phyloP scores from a whole-genome alignment of 2,797 vertebrate genomes.

The Choloepus didactylus region DNA sequence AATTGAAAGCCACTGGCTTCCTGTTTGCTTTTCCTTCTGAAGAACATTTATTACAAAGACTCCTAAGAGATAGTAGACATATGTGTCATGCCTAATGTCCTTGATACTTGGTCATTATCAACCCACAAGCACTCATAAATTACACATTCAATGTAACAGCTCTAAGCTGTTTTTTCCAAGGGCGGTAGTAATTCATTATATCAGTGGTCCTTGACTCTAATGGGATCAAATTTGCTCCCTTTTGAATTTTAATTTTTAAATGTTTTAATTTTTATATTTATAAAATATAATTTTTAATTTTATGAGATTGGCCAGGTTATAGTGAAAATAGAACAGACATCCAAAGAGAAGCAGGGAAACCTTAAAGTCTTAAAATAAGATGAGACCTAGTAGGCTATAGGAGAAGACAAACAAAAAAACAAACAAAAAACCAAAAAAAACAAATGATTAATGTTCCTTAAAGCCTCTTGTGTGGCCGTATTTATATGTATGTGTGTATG shows the following conservation, averaged over 20 bases:
- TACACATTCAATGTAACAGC: too few species aligned
- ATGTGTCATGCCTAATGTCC: conserved; percentile 9
- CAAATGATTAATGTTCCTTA: neutral
- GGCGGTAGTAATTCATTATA: neutral
- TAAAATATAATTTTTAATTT: neutral
- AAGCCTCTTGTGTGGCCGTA: neutral
- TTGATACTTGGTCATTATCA: neutral
- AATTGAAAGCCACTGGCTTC: conserved; percentile 60
- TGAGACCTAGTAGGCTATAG: neutral
- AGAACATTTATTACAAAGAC: neutral
- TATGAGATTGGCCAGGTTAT: neutral
- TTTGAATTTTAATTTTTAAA: neutral
- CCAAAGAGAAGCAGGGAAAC: neutral
- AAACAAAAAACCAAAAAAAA: too few species aligned
- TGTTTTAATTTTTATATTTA: neutral
- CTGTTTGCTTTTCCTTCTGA: conserved; percentile 56
- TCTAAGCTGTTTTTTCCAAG: neutral
- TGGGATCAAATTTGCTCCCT: neutral
- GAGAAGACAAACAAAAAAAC: too few species aligned
- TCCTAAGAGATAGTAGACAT: neutral
- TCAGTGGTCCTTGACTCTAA: neutral
- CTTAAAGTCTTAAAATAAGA: neutral
- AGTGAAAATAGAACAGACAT: neutral
- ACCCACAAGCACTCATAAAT: neutral
- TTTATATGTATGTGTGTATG: too few species aligned